These are phyloP conservation scores for Andrena minutula DNA, from an alignment of 2,888 invertebrate genomes.

Conservation along the genomic window DNA sequence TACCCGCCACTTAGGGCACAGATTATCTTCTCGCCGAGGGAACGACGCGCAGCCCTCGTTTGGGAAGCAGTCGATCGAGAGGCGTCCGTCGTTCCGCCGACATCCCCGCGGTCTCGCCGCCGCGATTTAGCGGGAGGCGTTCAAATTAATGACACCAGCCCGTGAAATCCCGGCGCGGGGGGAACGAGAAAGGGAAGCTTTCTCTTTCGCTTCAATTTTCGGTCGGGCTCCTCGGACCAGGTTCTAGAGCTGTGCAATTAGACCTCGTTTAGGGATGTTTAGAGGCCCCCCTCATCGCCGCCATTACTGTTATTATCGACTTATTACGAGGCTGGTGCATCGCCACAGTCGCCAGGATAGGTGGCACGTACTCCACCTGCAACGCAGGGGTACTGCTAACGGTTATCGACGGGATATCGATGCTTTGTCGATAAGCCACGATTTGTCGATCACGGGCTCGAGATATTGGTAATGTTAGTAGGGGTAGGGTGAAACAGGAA, in stretches of 20 bases:
- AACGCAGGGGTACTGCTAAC: neutral
- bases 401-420: neutral
- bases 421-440: neutral
- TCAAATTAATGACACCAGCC: conserved; percentile 79
- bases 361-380: conserved; percentile 16
- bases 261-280: conserved; percentile 84
- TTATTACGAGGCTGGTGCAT: conserved; percentile 79
- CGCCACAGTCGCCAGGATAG: conserved; percentile 68
- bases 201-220: conserved; percentile 71
- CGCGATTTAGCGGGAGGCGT: conserved; percentile 75
- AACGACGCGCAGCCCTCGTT: conserved; percentile 61
- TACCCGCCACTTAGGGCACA: conserved; percentile 67
- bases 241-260: conserved; percentile 78
- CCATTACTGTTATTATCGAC: conserved; percentile 84
- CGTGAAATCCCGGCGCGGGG: conserved; percentile 56
- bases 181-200: conserved; percentile 23
- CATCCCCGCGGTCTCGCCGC: conserved; percentile 33
- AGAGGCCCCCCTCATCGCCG: conserved; percentile 80
- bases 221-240: conserved; percentile 45
- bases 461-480: neutral
- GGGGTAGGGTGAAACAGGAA: too few species aligned
- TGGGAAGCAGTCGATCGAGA: conserved; percentile 51
- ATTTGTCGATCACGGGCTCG: neutral
- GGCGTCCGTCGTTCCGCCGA: conserved; percentile 28
- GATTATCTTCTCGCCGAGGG: conserved; percentile 63